A percentile compares a stretch with the other conserved stretches of the same genome.
These are phyloP conservation scores for Meliscaeva auricollis DNA, from an alignment of 2,888 invertebrate species.

Conservation along the genomic window DNA sequence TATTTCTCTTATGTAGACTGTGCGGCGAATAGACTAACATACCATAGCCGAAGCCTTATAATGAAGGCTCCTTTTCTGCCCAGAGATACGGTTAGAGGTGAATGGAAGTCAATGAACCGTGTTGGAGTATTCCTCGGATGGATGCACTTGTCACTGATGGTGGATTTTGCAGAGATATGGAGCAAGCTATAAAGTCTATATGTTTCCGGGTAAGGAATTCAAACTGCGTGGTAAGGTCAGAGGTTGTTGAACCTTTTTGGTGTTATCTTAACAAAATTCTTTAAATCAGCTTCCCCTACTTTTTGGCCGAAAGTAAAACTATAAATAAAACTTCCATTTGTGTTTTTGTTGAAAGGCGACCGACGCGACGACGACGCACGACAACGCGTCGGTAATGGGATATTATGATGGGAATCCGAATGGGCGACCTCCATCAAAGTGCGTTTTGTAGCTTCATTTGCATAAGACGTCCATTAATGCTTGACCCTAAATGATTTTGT, in stretches of 20 bases:
- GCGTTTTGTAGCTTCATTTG: conserved; percentile 38
- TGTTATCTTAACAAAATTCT: conserved; percentile 12
- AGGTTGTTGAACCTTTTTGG: conserved; percentile 15
- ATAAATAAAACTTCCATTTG: neutral
- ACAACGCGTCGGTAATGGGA: conserved; percentile 29
- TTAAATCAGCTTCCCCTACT: neutral
- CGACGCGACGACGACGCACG: too few relatives aligned
- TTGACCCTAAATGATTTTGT: conserved; percentile 35
- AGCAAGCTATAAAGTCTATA: conserved; percentile 22
- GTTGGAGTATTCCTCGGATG: conserved; percentile 3
- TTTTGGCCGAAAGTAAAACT: neutral
- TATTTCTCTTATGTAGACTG: conserved; percentile 38
- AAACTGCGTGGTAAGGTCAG: neutral
- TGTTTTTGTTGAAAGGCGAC: conserved; percentile 21
- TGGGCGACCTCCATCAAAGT: conserved; percentile 34
- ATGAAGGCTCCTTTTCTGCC: neutral
- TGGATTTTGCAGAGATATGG: conserved; percentile 35
- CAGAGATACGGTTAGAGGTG: conserved; percentile 56
- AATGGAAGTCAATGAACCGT: conserved; percentile 70
- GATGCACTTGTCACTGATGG: conserved; percentile 67
- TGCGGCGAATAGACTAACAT: conserved; percentile 56
- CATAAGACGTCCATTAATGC: conserved; percentile 53
- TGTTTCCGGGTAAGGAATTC: conserved; percentile 36
- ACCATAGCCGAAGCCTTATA: too few relatives aligned
- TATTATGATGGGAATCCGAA: conserved; percentile 20